Base-by-base conservation (phyloP, 1,140 invertebrate species). In the Cylas formicarius region DNA sequence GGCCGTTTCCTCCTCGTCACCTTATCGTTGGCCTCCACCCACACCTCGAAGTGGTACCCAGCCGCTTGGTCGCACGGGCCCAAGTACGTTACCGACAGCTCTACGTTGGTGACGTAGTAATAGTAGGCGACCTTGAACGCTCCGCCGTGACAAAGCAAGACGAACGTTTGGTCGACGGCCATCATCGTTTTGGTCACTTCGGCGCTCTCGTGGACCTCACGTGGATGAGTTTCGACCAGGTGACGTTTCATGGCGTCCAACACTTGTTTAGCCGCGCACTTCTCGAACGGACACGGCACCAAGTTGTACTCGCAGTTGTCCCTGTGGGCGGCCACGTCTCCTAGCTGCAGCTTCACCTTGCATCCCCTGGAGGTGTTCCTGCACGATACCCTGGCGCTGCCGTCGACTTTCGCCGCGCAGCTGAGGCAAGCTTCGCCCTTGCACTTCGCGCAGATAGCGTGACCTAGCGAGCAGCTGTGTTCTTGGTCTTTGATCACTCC, bases 311-410 rank as follows among this genome's bases (percentile, higher is more conserved):
- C 51, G 23, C 54, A 56, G 22, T 50, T 49, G 23, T 44, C 49
- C 42, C 52, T 34, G 41, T 56, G 54, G 13, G 31, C 31, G 11
- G 21, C 32, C 7, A 55, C 33, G 13, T 44, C 36, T 3, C 26
- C 29, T 40, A 21, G 29, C 13, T 17, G 10, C 16, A 50, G 23
- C 8, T 53, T 8, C 9, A 29, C 13, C 10, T 44, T 31, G 44
- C 56, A 58, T 13, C 56, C 56, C 27, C 44, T 48, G 4, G 37
- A 32, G 19, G 32, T 38, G 19, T 58, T 58, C 35, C 50, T 53
- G 39, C 56, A 58, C 16, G 48, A 48, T 4, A 43, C 42, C 33
- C 38, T 31, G 0, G 53, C 42, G 13, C 27, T 36, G 11, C 41
- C 44, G 17, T 41, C 48, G 20, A 55, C 29, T 13, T 36, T 35